A percentile compares a stretch with the other conserved stretches of the same genome.
Conservation (phyloP, 2,797 vertebrate genomes). For the Phrynocephalus vlangalii region DNA sequence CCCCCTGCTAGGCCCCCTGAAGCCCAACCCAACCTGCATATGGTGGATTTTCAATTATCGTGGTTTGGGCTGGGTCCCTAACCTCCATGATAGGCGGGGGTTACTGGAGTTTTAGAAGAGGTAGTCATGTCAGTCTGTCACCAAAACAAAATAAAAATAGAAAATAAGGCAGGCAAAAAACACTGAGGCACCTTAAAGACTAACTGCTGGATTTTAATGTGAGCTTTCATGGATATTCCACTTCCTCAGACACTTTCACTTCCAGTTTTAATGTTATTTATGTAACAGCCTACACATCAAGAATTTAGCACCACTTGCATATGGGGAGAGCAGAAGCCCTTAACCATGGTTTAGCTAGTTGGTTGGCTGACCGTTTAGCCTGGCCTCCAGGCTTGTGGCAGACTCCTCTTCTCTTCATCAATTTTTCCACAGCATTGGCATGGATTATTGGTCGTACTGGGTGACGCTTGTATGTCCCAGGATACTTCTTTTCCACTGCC, state of each 20-base stretch:
- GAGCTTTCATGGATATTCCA: too few species aligned
- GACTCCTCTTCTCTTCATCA: slow-evolving; percentile 95
- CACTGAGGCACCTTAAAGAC: too few species aligned
- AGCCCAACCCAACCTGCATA: too few species aligned
- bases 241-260: background rate
- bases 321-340: background rate
- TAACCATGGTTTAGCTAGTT: background rate
- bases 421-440: slow-evolving; percentile 94
- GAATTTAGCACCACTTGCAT: background rate
- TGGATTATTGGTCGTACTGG: slow-evolving; percentile 93
- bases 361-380: slow-evolving; percentile 85
- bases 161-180: too few species aligned
- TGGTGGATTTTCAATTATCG: too few species aligned
- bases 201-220: too few species aligned
- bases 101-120: too few species aligned
- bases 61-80: too few species aligned
- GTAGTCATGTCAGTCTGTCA: too few species aligned
- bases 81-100: too few species aligned
- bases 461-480: slow-evolving; percentile 94
- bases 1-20: too few species aligned
- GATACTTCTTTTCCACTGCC: slow-evolving; percentile 97
- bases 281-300: background rate
- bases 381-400: slow-evolving; percentile 89
- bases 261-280: background rate
- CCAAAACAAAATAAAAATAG: too few species aligned